A percentile compares a stretch with the other conserved stretches of the same genome.
Evolutionary conservation across 2,797 vertebrate species (phyloP).

Genomic region (Melanotaenia pygmaea): DNA sequence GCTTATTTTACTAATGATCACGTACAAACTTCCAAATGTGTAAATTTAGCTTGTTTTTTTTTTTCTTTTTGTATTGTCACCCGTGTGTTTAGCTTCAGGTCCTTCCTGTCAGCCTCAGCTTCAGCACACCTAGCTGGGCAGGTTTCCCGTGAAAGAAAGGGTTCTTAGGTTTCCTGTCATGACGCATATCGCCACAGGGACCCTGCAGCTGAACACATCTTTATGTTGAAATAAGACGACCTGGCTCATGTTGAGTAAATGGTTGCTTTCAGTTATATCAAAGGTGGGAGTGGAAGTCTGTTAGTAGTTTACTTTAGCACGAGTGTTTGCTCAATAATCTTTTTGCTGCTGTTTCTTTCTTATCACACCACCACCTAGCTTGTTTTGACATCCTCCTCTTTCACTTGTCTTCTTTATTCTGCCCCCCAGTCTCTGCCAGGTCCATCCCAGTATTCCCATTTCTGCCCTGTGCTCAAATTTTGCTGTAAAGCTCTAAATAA

Average conservation of each 20-base stretch:
- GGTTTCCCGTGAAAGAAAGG: slow-evolving; percentile 64
- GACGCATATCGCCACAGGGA: slow-evolving; percentile 66
- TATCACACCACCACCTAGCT: background rate
- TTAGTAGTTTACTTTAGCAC: slow-evolving; percentile 6
- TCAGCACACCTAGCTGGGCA: slow-evolving; percentile 38
- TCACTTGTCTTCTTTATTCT: background rate
- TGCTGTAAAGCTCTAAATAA: slow-evolving; percentile 34
- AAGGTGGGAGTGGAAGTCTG: background rate
- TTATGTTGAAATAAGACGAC: slow-evolving; percentile 46
- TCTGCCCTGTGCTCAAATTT: slow-evolving; percentile 7
- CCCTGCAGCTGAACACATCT: slow-evolving; percentile 33
- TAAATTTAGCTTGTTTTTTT: background rate
- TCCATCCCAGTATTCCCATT: slow-evolving; percentile 20
- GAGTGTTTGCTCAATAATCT: slow-evolving; percentile 15
- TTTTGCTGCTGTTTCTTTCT: background rate
- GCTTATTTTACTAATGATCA: too few relatives aligned
- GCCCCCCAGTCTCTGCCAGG: background rate
- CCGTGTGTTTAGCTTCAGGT: slow-evolving; percentile 42
- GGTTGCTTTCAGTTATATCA: slow-evolving; percentile 34
- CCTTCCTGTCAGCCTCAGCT: slow-evolving; percentile 45
- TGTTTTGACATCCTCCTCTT: slow-evolving; percentile 1
- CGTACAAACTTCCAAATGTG: too few relatives aligned
- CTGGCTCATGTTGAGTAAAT: slow-evolving; percentile 44
- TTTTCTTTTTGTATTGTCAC: slow-evolving; percentile 12
- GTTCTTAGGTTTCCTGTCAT: slow-evolving; percentile 67